These are phyloP conservation scores for Carposina sasakii DNA, from an alignment of 1,140 invertebrate species.

Conservation along the genomic window DNA sequence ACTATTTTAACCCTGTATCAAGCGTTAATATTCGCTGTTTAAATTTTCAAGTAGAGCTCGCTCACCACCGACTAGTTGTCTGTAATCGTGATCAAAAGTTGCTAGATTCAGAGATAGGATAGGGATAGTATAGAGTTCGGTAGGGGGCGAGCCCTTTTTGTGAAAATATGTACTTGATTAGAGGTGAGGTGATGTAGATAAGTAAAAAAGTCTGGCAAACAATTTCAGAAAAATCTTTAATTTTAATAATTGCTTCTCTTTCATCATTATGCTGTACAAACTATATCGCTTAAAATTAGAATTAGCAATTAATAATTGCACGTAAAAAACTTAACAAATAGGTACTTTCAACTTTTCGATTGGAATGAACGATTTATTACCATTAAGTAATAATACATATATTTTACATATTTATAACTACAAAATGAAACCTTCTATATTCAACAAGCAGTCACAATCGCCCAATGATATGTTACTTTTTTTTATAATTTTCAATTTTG, in stretches of 20 bases:
- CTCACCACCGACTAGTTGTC: too few species aligned
- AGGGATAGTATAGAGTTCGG: too few species aligned
- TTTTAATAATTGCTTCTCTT: slow-evolving; percentile 71
- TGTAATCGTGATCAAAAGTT: too few species aligned
- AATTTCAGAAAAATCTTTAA: slow-evolving; percentile 68
- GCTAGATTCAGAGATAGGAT: too few species aligned
- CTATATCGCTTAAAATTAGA: slow-evolving; percentile 70
- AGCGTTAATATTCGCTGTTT: too few species aligned
- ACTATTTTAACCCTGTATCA: too few species aligned
- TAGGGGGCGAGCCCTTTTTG: too few species aligned
- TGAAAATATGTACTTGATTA: too few species aligned
- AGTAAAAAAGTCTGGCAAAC: too few species aligned
- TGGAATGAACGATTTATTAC: slow-evolving; percentile 71
- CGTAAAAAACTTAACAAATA: slow-evolving; percentile 73
- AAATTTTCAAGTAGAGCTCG: too few species aligned
- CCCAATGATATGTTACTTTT: slow-evolving; percentile 73
- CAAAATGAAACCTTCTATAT: slow-evolving; percentile 61
- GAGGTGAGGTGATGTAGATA: too few species aligned
- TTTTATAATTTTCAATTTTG: slow-evolving; percentile 47
- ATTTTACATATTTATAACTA: slow-evolving; percentile 69
- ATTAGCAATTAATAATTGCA: slow-evolving; percentile 73
- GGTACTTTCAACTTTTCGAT: slow-evolving; percentile 68
- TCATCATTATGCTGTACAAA: slow-evolving; percentile 71
- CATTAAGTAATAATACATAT: slow-evolving; percentile 49
- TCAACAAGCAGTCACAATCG: slow-evolving; percentile 73